A percentile compares a stretch with the other conserved stretches of the same genome.
phyloP scores from a whole-genome alignment of 1,140 invertebrate species.

The Pogonus chalceus region DNA sequence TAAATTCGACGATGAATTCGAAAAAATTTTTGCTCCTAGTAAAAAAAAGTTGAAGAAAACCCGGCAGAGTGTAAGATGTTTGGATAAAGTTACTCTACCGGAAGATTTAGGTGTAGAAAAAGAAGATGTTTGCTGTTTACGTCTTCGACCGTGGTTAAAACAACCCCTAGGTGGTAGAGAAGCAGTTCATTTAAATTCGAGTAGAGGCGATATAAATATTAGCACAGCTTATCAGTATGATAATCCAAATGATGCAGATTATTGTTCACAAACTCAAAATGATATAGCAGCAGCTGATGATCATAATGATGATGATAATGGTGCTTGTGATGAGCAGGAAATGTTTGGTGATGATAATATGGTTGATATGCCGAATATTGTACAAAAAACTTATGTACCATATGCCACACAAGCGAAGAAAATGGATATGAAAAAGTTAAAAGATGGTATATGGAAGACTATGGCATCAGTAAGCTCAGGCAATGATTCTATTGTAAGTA shows the following conservation, averaged over 20 bases:
- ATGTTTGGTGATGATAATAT: constrained; percentile 41
- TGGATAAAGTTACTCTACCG: neutral
- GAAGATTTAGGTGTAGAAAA: neutral
- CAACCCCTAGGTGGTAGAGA: neutral
- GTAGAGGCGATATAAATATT: constrained; percentile 11
- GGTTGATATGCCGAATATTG: constrained; percentile 43
- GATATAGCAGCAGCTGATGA: constrained; percentile 24
- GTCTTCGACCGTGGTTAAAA: neutral
- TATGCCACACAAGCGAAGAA: constrained; percentile 70
- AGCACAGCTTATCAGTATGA: constrained; percentile 23
- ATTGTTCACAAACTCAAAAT: constrained; percentile 21
- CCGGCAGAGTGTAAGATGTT: no score
- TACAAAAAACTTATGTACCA: constrained; percentile 55
- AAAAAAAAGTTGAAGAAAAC: no score
- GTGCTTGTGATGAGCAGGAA: constrained; percentile 13
- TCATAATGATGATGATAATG: constrained; percentile 39
- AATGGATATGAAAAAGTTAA: constrained; percentile 69
- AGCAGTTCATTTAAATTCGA: neutral
- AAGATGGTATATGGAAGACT: constrained; percentile 58
- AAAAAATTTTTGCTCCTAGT: no score
- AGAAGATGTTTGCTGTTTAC: neutral
- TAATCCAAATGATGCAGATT: constrained; percentile 24
- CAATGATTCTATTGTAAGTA: no score
- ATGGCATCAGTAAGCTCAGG: no score
- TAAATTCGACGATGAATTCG: no score